These are phyloP conservation scores for Phycodurus eques DNA, from an alignment of 2,113 vertebrate genomes.

Conservation along the genomic window DNA sequence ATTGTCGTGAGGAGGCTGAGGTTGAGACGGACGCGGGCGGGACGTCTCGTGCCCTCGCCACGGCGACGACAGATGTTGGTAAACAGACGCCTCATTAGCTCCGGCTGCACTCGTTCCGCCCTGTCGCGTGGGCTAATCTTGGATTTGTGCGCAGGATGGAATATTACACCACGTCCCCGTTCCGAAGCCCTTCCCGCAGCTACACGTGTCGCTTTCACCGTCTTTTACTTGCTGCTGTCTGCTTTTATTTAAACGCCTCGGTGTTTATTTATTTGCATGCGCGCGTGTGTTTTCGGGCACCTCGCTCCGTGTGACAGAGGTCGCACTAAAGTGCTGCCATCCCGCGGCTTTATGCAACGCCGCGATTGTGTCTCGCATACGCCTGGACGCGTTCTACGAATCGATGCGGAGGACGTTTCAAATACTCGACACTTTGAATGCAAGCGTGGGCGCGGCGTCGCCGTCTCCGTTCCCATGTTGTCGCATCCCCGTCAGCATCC, in stretches of 20 bases:
- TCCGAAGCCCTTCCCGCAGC: too few relatives aligned
- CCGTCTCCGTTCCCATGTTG: too few relatives aligned
- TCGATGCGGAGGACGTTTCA: neutral
- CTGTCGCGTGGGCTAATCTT: neutral
- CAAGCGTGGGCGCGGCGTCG: neutral
- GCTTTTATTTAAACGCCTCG: neutral
- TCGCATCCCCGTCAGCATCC: too few relatives aligned
- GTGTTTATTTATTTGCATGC: neutral
- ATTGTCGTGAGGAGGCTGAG: neutral
- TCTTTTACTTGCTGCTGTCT: neutral
- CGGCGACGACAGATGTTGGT: conserved; percentile 19
- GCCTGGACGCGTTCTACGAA: neutral
- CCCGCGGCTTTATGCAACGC: neutral
- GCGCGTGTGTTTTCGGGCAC: neutral
- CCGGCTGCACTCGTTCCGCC: neutral
- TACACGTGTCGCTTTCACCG: neutral
- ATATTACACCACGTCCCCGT: neutral
- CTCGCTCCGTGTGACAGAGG: neutral
- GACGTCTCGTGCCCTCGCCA: conserved; percentile 1
- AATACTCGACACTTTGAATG: neutral
- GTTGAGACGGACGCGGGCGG: neutral
- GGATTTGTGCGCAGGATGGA: neutral
- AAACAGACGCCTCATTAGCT: conserved; percentile 34
- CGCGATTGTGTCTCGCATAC: neutral
- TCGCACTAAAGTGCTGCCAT: conserved; percentile 2